Evolutionary conservation across 2,888 invertebrate genomes (phyloP).

Genomic region (Dendrolimus houi): DNA sequence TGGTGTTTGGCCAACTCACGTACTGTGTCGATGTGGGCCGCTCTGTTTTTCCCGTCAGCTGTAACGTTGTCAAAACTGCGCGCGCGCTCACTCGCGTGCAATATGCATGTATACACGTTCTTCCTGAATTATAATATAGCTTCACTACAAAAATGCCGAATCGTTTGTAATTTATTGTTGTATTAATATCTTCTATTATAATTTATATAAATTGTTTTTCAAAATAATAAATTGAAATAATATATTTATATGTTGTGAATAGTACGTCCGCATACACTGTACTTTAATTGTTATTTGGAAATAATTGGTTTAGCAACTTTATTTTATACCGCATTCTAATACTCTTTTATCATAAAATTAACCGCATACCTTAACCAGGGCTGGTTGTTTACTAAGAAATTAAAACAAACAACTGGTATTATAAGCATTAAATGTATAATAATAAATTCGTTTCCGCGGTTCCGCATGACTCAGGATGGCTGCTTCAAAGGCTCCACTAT

Average conservation of each 20-base stretch:
- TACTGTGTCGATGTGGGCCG: conserved; percentile 33
- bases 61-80: not conserved
- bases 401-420: conserved; percentile 47
- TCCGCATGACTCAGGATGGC: conserved; percentile 47
- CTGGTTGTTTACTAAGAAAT: conserved; percentile 44
- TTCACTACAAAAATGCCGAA: not conserved
- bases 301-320: conserved; percentile 18
- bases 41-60: conserved; percentile 3
- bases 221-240: too few species aligned
- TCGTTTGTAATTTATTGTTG: too few species aligned
- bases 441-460: conserved; percentile 42
- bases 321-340: conserved; percentile 21
- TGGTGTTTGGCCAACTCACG: conserved; percentile 59
- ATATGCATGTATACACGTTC: not conserved
- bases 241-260: not conserved
- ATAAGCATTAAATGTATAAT: conserved; percentile 18
- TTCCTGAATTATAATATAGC: too few species aligned
- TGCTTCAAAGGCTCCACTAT: conserved; percentile 44
- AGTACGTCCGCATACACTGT: conserved; percentile 16
- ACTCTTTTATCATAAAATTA: conserved; percentile 28
- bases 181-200: too few species aligned
- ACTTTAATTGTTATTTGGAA: conserved; percentile 21
- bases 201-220: conserved; percentile 11
- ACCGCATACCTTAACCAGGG: conserved; percentile 41
- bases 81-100: not conserved